Evolutionary conservation across 2,113 vertebrate species (phyloP), one percentile per base, ranked within the genome.

Genomic region (Odontophorus gujanensis): DNA sequence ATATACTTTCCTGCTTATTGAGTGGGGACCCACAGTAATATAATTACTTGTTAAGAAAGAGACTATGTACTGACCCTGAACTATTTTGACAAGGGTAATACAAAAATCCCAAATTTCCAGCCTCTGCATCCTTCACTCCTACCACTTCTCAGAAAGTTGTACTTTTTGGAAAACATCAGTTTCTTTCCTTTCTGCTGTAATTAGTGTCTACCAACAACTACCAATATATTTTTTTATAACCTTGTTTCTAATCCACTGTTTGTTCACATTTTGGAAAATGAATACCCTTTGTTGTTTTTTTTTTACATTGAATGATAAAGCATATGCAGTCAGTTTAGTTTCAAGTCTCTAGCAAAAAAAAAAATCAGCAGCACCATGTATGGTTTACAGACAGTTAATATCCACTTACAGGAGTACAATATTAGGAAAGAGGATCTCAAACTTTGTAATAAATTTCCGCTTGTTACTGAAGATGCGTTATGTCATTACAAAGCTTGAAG

Each of bases 101-200:
- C 81, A 12, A 81, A 87, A 77, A 47, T 42, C 18, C 57, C 91
- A 22, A 81, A 26, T 30, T 71, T 55, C 5, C 3, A 28, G 28
- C 1, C 1, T 2, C 4, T 57, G 7, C 7, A 16, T 22, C 2
- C 3, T 61, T 73, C 25, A 10, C n/a, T 25, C 30, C 1, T 5
- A 2, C 3, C 3, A 34, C 2, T 7, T 36, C 25, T 2, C 2
- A 1, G 11, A 45, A 65, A 18, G 1, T 50, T 59, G 20, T 25
- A 4, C 2, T 19, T 40, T 10, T 16, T 24, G 42, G 19, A 15
- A 74, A 93, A 69, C 2, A 38, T 1, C 8, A 84, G 1, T 11
- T 4, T 47, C 9, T 11, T 36, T 2, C 3, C 2, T 5, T 13
- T 11, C 45, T 20, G 7, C 6, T 20, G 8, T 50, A 28, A 17